Conservation (phyloP, 2,113 vertebrate species). For the Tychaedon coryphoeus region DNA sequence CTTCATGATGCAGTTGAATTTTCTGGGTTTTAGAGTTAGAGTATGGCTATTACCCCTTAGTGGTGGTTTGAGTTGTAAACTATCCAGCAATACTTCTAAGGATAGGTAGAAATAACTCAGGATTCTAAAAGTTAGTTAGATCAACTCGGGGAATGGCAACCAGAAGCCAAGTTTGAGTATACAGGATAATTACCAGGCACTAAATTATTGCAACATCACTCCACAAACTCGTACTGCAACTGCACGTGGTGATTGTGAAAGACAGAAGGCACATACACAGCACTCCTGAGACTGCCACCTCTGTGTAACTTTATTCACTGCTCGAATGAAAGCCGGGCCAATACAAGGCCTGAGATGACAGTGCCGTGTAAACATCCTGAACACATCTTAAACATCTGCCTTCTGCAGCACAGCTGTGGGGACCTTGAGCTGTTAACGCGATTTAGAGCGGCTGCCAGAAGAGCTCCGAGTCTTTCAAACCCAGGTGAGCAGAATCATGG, state of each 20-base stretch:
- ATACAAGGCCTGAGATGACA: fast-evolving
- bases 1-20: not conserved
- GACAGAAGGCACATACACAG: fast-evolving
- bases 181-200: not conserved
- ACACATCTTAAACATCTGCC: not conserved
- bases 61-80: not conserved
- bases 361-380: not conserved
- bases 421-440: not conserved
- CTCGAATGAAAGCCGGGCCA: fast-evolving
- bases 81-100: fast-evolving
- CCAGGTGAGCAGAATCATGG: not conserved
- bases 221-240: not conserved
- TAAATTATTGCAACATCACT: not conserved
- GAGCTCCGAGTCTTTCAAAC: fast-evolving
- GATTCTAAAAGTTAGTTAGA: not conserved
- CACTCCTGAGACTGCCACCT: fast-evolving
- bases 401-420: not conserved
- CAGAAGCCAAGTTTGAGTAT: not conserved
- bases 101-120: not conserved
- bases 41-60: not conserved
- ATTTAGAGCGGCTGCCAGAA: not conserved
- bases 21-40: not conserved
- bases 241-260: fast-evolving
- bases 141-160: not conserved
- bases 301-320: fast-evolving